phyloP scores from a whole-genome alignment of 2,888 invertebrate species.

The Cerceris rybyensis region DNA sequence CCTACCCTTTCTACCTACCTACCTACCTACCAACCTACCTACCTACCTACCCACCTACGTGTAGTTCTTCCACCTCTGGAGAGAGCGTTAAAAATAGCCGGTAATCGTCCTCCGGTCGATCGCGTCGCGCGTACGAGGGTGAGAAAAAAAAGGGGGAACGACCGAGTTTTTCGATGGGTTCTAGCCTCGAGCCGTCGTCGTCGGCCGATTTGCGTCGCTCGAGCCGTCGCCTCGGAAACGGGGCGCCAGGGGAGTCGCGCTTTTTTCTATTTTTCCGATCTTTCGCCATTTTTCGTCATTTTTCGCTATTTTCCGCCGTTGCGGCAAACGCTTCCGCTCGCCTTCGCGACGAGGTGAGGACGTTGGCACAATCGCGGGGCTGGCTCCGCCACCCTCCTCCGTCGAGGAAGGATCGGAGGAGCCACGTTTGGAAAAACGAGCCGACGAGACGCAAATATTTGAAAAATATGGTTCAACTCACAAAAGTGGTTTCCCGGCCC shows the following conservation, averaged over 20 bases:
- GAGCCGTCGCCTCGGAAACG: background rate
- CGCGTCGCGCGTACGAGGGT: constrained; percentile 15
- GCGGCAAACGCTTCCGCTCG: too few relatives aligned
- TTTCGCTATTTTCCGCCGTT: too few relatives aligned
- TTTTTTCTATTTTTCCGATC: too few relatives aligned
- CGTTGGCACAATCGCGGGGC: too few relatives aligned
- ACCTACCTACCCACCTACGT: background rate
- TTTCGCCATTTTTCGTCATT: too few relatives aligned
- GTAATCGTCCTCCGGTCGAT: constrained; percentile 37
- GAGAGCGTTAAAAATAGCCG: constrained; percentile 52
- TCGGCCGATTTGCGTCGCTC: background rate
- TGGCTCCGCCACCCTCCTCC: too few relatives aligned
- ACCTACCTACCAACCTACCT: too few relatives aligned
- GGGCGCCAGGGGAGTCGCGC: too few relatives aligned
- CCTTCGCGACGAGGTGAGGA: too few relatives aligned
- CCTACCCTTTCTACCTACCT: too few relatives aligned
- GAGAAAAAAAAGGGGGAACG: constrained; percentile 44
- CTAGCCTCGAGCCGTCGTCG: background rate
- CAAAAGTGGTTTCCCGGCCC: constrained; percentile 99
- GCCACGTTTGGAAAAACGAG: background rate
- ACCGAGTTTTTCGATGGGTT: constrained; percentile 39
- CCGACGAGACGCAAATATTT: constrained; percentile 3
- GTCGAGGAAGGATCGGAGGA: too few relatives aligned
- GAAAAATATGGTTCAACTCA: constrained; percentile 80
- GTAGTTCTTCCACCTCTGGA: constrained; percentile 1